Evolutionary conservation across 2,113 vertebrate genomes (phyloP), one percentile per base, ranked within the genome.

Genomic region (Tor tambroides): DNA sequence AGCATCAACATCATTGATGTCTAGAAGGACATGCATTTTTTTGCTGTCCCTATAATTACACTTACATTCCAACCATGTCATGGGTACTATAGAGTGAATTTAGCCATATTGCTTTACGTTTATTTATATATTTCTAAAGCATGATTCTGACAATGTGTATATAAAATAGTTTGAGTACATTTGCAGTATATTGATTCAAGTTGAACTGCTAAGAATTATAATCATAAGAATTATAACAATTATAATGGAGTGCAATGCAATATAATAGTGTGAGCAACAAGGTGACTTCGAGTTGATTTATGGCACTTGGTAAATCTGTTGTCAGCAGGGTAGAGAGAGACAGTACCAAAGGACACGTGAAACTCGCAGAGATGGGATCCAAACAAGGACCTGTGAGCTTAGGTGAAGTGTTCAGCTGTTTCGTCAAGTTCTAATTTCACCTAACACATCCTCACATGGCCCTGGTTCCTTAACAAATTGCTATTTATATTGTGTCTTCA

Each of bases 351-450:
- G 75, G 92, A 91, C 89, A 87, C 81, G 87, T 89, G 90, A 89
- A 87, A 88, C 88, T 87, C 38, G 56, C 46, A 63, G 54, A 28
- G 61, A 61, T 38, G 71, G 72, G 79, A 86, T 89, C 92, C 89
- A 93, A 91, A 92, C 84, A 78, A 74, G 83, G 88, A 86, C 87
- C 80, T 88, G 80, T 72, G 85, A 91, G 91, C 92, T 94, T 92
- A 94, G 67, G 67, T 83, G 88, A 82, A 91, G 86, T 85, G 87
- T 91, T 94, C 93, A 94, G 92, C 93, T 94, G 93, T 93, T 93
- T 93, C 87, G 87, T 90, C 90, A 77, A 92, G 89, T 92, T 93
- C 91, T 92, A 91, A 90, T 91, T 92, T 92, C 92, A 87, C 89
- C 91, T 91, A 88, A 87, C 91, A 92, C 90, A 89, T 93, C 90